phyloP scores from a whole-genome alignment of 2,797 vertebrate species.

The Molossus alvarezi region DNA sequence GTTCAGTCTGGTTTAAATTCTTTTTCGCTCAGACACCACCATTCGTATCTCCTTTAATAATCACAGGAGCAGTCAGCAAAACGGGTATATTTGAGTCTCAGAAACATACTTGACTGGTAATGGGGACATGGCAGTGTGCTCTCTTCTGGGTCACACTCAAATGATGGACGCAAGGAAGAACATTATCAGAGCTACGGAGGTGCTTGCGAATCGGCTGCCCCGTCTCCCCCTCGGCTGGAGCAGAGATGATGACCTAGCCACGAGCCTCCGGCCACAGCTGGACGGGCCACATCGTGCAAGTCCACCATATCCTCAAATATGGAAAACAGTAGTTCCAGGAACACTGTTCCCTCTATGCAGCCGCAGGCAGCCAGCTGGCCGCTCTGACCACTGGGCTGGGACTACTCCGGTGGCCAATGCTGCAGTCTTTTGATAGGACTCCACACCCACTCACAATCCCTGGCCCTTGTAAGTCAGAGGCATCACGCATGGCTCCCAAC shows the following conservation, averaged over 20 bases:
- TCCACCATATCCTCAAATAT: neutral
- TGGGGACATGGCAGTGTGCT: neutral
- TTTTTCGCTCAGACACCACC: neutral
- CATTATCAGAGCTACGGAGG: fast-evolving
- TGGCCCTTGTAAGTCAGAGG: neutral
- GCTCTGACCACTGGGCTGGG: no score
- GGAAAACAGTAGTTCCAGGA: no score
- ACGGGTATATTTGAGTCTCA: neutral
- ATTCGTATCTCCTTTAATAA: neutral
- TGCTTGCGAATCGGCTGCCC: neutral
- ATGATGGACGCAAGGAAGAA: fast-evolving
- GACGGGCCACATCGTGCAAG: neutral
- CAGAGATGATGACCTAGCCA: neutral
- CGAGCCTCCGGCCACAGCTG: neutral
- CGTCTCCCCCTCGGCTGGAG: neutral
- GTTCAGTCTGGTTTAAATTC: neutral
- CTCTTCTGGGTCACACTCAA: neutral
- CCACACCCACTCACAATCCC: neutral
- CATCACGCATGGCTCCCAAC: neutral
- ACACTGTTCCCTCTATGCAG: neutral
- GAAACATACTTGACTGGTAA: neutral
- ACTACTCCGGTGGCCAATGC: fast-evolving
- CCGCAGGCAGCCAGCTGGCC: neutral
- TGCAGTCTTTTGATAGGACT: neutral
- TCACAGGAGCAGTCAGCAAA: neutral